A percentile compares a stretch with the other conserved stretches of the same genome.
Evolutionary conservation across 2,888 invertebrate species (phyloP).

Genomic region (Coleophora deauratella): DNA sequence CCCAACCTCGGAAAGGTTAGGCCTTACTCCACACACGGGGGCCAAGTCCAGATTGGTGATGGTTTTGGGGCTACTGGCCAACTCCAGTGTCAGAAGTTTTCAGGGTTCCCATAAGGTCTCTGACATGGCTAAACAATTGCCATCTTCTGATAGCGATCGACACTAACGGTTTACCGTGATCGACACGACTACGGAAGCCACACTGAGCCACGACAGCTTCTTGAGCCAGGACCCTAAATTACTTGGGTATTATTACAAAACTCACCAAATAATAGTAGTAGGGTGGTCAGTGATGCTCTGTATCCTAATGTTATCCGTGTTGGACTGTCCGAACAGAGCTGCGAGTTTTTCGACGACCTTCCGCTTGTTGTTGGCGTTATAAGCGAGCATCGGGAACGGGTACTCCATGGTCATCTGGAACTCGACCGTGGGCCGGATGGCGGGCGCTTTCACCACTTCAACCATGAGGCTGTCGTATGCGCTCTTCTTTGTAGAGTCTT

Average conservation of each 20-base stretch:
- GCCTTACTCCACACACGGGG: too few relatives aligned
- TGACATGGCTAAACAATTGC: too few relatives aligned
- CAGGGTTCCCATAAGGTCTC: too few relatives aligned
- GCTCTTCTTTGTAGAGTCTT: conserved; percentile 81
- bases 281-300: conserved; percentile 79
- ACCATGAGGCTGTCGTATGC: conserved; percentile 88
- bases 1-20: too few relatives aligned
- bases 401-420: conserved; percentile 87
- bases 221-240: too few relatives aligned
- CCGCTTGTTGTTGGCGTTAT: conserved; percentile 82
- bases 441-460: conserved; percentile 78
- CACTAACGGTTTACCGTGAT: too few relatives aligned
- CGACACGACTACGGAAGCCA: too few relatives aligned
- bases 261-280: conserved; percentile 80
- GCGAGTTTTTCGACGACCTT: conserved; percentile 88
- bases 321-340: conserved; percentile 82
- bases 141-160: too few relatives aligned
- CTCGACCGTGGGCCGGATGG: conserved; percentile 80
- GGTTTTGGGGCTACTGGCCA: too few relatives aligned
- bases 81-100: too few relatives aligned
- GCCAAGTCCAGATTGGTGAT: too few relatives aligned
- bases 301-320: conserved; percentile 82
- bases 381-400: conserved; percentile 78
- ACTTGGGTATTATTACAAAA: conserved; percentile 3
- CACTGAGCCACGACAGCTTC: too few relatives aligned